Conservation (phyloP, 2,797 vertebrate genomes). For the Gallinago solitaria region DNA sequence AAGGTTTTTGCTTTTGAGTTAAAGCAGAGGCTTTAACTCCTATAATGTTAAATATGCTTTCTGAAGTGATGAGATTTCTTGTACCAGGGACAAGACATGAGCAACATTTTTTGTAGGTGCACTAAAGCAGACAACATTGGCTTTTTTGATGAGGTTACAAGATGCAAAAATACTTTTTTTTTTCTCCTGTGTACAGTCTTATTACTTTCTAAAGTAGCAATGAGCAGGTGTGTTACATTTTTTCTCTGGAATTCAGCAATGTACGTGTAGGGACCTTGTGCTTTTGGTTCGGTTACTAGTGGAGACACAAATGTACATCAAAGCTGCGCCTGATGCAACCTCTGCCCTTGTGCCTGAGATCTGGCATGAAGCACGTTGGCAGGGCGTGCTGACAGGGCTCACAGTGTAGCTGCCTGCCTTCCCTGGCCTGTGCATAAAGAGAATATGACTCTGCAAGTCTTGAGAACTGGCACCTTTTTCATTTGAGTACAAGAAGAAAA, state of each 20-base stretch:
- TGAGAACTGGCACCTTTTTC: not conserved
- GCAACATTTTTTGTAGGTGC: not conserved
- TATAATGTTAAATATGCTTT: slow-evolving; percentile 27
- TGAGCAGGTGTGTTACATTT: not conserved
- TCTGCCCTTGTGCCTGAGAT: accelerated
- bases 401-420: not conserved
- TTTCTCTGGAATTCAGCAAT: not conserved
- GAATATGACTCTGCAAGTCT: not conserved
- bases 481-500: not conserved
- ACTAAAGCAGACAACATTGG: not conserved
- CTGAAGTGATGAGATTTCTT: not conserved
- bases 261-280: not conserved
- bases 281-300: not conserved
- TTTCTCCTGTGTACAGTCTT: not conserved
- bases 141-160: not conserved
- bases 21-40: slow-evolving; percentile 18
- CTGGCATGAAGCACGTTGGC: accelerated
- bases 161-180: not conserved
- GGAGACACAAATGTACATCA: accelerated
- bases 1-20: no score
- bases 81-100: not conserved
- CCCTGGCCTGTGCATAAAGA: not conserved
- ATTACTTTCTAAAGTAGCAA: not conserved
- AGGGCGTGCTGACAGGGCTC: not conserved
- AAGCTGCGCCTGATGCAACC: not conserved